phyloP scores from a whole-genome alignment of 2,888 invertebrate genomes.

The Eurytoma californica region DNA sequence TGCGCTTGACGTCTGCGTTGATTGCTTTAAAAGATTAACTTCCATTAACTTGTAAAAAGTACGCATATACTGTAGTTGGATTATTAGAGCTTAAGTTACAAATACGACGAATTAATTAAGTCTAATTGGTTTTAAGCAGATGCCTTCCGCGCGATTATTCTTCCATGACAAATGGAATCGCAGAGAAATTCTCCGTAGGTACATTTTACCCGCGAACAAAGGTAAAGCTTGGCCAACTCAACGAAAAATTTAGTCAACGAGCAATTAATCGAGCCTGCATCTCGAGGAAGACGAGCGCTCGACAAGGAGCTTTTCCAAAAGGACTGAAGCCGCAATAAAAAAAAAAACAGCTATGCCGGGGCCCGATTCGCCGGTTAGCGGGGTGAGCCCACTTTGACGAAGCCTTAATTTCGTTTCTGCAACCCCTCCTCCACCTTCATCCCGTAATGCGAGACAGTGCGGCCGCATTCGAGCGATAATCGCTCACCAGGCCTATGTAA shows the following conservation, averaged over 20 bases:
- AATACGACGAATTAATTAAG: too few species aligned
- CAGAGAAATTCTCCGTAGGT: not conserved
- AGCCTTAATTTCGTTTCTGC: constrained; percentile 38
- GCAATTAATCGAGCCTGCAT: too few species aligned
- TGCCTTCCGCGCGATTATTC: too few species aligned
- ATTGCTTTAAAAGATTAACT: too few species aligned
- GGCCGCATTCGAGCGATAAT: not conserved
- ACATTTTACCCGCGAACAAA: not conserved
- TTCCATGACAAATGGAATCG: too few species aligned
- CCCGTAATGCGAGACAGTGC: constrained; percentile 1
- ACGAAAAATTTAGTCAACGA: not conserved
- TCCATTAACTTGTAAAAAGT: too few species aligned
- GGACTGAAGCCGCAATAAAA: constrained; percentile 10
- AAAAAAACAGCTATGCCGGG: constrained; percentile 7
- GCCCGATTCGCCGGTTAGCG: not conserved
- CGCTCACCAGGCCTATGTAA: constrained; percentile 18
- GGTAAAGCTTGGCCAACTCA: not conserved
- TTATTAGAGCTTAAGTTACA: too few species aligned
- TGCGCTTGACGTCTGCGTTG: too few species aligned
- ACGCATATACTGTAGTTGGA: too few species aligned
- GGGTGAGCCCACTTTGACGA: not conserved
- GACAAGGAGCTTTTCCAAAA: too few species aligned
- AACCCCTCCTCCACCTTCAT: not conserved
- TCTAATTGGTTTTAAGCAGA: too few species aligned
- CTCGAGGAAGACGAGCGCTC: too few species aligned